phyloP scores from a whole-genome alignment of 2,797 vertebrate species.

The Kryptopterus vitreolus region DNA sequence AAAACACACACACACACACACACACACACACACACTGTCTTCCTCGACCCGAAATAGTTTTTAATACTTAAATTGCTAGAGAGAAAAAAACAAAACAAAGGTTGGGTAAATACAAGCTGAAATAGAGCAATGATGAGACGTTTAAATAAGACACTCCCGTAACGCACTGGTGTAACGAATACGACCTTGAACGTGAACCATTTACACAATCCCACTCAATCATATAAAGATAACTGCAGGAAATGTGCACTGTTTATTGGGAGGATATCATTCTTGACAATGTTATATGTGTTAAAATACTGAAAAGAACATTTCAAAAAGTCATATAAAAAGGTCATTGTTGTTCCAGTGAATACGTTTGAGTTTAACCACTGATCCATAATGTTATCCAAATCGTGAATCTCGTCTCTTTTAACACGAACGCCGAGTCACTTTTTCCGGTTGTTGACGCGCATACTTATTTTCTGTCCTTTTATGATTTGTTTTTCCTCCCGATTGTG shows the following conservation, averaged over 20 bases:
- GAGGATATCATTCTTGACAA: not conserved
- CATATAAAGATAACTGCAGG: not conserved
- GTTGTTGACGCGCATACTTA: no score
- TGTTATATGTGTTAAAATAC: not conserved
- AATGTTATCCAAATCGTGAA: no score
- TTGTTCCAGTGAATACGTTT: not conserved
- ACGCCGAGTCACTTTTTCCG: no score
- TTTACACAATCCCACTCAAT: not conserved
- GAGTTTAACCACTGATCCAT: slow-evolving; percentile 10
- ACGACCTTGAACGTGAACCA: not conserved
- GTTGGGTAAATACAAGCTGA: not conserved
- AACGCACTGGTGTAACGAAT: not conserved
- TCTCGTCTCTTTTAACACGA: no score
- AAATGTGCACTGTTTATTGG: not conserved
- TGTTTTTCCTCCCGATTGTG: no score
- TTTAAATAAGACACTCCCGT: not conserved
- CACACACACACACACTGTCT: not conserved
- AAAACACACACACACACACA: no score
- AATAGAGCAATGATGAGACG: not conserved
- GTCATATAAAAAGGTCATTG: not conserved
- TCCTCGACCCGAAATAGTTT: not conserved
- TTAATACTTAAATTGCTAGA: not conserved
- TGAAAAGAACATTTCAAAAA: not conserved
- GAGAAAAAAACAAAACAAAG: no score
- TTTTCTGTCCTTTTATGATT: no score